Evolutionary conservation across 1,140 invertebrate genomes (phyloP).

Genomic region (Paralvinella palmiformis): DNA sequence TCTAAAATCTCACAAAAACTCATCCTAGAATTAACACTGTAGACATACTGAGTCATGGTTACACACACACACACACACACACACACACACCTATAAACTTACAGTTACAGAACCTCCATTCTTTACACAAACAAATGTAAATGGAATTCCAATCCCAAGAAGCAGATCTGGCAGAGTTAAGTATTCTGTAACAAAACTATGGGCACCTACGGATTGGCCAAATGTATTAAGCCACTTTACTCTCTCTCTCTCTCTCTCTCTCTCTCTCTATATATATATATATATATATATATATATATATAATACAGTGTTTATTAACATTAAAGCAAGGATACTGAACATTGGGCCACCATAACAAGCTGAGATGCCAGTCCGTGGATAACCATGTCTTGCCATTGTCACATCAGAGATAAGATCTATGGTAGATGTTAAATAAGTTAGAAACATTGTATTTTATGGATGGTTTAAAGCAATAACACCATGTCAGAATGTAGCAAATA

Average conservation of each 20-base stretch:
- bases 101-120: too few relatives aligned
- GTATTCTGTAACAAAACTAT: not conserved
- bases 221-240: not conserved
- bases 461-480: too few relatives aligned
- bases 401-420: conserved; percentile 62
- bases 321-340: conserved; percentile 58
- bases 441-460: too few relatives aligned
- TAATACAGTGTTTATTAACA: not conserved
- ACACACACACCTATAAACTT: too few relatives aligned
- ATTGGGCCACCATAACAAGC: conserved; percentile 68
- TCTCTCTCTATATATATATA: not conserved
- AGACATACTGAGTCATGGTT: too few relatives aligned
- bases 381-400: conserved; percentile 60
- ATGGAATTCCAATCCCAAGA: conserved; percentile 11
- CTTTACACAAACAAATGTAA: too few relatives aligned
- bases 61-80: too few relatives aligned
- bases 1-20: too few relatives aligned
- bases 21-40: too few relatives aligned
- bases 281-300: not conserved
- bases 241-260: conserved; percentile 1
- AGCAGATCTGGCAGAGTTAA: conserved; percentile 1
- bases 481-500: too few relatives aligned
- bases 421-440: too few relatives aligned
- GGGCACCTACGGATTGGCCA: not conserved
- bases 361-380: conserved; percentile 63